Evolutionary conservation across 2,113 vertebrate species (phyloP).

Genomic region (Mormyrus iriodes): DNA sequence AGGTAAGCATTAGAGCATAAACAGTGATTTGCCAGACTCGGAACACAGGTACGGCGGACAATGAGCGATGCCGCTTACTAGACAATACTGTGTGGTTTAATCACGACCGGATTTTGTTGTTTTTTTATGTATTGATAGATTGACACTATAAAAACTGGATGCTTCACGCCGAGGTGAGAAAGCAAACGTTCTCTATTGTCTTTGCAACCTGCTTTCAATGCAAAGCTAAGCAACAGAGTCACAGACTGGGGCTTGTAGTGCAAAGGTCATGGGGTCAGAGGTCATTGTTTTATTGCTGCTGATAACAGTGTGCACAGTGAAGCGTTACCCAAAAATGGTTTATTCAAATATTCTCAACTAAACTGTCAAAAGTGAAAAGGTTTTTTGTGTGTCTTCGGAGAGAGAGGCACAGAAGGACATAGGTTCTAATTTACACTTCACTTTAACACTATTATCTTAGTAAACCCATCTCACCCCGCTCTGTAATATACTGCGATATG

Average conservation of each 20-base stretch:
- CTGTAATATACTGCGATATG: neutral
- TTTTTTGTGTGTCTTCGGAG: neutral
- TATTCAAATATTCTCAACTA: neutral
- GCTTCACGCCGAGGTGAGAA: slow-evolving; percentile 62
- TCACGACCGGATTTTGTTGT: slow-evolving; percentile 37
- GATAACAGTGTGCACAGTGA: neutral
- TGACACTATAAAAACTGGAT: slow-evolving; percentile 62
- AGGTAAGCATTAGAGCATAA: slow-evolving; percentile 43
- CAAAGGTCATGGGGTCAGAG: neutral
- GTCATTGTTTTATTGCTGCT: neutral
- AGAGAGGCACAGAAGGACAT: neutral
- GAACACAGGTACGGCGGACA: neutral
- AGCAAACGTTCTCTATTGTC: slow-evolving; percentile 60
- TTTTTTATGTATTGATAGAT: slow-evolving; percentile 61
- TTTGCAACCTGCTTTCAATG: slow-evolving; percentile 21
- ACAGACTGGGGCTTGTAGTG: neutral
- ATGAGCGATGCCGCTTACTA: slow-evolving; percentile 42
- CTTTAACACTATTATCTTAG: neutral
- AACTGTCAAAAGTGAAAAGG: neutral
- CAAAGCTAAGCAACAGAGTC: neutral
- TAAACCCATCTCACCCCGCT: neutral
- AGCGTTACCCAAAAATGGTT: neutral
- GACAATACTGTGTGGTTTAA: slow-evolving; percentile 53
- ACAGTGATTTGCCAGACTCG: slow-evolving; percentile 24
- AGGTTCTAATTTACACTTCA: neutral